Evolutionary conservation across 2,113 vertebrate genomes (phyloP).

Genomic region (Arvicanthis niloticus): DNA sequence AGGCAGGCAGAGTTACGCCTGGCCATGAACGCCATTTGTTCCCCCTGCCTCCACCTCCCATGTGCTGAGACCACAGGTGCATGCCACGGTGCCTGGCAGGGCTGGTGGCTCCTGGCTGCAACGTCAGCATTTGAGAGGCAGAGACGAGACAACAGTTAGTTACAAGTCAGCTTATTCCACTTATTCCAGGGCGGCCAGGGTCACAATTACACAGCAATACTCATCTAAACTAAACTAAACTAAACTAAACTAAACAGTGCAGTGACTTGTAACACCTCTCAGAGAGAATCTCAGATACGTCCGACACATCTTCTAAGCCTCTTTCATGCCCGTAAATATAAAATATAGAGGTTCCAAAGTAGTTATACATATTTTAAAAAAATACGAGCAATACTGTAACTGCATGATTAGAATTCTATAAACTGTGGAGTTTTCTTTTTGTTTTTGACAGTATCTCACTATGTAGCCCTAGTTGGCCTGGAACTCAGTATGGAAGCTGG

Average conservation of each 20-base stretch:
- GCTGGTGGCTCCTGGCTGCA: background rate
- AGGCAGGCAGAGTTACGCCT: background rate
- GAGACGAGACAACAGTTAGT: background rate
- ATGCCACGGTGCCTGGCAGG: background rate
- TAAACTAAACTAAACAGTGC: no score
- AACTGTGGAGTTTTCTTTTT: background rate
- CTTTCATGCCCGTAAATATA: conserved; percentile 20
- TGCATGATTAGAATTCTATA: background rate
- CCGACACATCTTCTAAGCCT: background rate
- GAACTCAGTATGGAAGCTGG: background rate
- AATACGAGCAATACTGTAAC: background rate
- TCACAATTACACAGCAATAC: background rate
- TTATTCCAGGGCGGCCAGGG: background rate
- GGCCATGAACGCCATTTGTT: background rate
- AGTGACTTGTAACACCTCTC: background rate
- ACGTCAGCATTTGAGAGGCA: background rate
- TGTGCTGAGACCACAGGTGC: background rate
- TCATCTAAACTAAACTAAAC: background rate
- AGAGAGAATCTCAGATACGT: conserved; percentile 9
- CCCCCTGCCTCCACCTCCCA: background rate
- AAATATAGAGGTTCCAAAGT: conserved; percentile 45
- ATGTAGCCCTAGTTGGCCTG: background rate
- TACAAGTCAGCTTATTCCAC: background rate
- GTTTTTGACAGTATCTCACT: background rate
- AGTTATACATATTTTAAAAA: background rate